A percentile compares a stretch with the other conserved stretches of the same genome.
phyloP scores from a whole-genome alignment of 2,888 invertebrate genomes.

The Aleiodes leptofemur region DNA sequence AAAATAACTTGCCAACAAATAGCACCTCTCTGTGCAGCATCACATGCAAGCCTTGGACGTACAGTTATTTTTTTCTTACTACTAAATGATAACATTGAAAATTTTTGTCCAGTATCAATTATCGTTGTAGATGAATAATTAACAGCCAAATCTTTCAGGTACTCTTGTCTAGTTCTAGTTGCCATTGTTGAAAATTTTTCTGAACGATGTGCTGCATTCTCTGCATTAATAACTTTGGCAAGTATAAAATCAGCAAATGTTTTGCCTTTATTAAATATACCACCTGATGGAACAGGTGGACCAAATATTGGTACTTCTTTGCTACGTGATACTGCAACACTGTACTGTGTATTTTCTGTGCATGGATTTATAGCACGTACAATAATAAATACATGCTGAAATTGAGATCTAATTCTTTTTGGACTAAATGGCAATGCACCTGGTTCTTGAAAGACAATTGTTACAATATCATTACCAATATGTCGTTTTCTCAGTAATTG shows the following conservation, averaged over 20 bases:
- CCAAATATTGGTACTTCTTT: constrained; percentile 97
- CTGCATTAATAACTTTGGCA: constrained; percentile 97
- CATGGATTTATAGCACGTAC: constrained; percentile 93
- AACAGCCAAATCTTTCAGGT: constrained; percentile 92
- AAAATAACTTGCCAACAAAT: constrained; percentile 89
- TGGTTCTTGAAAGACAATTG: constrained; percentile 95
- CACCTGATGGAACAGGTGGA: constrained; percentile 93
- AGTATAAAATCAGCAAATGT: constrained; percentile 96
- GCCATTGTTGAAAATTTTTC: constrained; percentile 99
- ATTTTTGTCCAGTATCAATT: constrained; percentile 90
- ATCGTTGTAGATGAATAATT: constrained; percentile 89
- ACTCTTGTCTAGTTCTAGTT: constrained; percentile 95
- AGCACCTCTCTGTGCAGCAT: constrained; percentile 85
- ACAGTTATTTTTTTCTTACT: constrained; percentile 87
- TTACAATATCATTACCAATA: constrained; percentile 98
- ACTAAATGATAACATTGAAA: constrained; percentile 87
- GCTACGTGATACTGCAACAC: constrained; percentile 86
- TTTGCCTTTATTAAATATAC: constrained; percentile 91
- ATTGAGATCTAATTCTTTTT: constrained; percentile 95
- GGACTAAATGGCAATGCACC: constrained; percentile 96
- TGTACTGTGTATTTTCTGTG: constrained; percentile 93
- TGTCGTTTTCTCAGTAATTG: constrained; percentile 96
- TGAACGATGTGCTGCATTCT: constrained; percentile 95
- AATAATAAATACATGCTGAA: constrained; percentile 97
- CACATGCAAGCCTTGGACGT: constrained; percentile 84